A percentile compares a stretch with the other conserved stretches of the same genome.
These are phyloP conservation scores for Drosophila athabasca DNA, from an alignment of 1,140 invertebrate species.

Conservation along the genomic window DNA sequence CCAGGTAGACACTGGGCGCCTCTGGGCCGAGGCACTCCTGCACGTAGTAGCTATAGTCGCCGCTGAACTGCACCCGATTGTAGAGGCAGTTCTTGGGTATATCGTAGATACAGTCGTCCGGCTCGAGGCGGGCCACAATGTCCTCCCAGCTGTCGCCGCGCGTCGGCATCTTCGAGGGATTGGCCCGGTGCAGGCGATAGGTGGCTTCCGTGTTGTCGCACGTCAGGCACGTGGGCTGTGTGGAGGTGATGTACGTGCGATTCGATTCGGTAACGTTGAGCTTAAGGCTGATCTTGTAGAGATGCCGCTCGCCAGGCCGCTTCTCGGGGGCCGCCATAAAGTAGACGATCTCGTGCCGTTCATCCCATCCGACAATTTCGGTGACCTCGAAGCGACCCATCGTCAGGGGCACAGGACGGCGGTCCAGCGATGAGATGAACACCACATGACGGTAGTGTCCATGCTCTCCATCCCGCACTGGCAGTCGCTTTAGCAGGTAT, in stretches of 20 bases:
- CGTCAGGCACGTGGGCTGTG: constrained; percentile 77
- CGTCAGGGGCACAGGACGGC: constrained; percentile 85
- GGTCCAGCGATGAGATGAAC: constrained; percentile 83
- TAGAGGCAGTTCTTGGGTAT: constrained; percentile 86
- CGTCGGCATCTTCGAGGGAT: constrained; percentile 35
- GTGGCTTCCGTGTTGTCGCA: constrained; percentile 79
- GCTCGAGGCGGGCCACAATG: constrained; percentile 62
- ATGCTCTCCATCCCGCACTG: constrained; percentile 86
- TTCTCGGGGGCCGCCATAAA: constrained; percentile 89
- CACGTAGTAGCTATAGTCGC: constrained; percentile 86
- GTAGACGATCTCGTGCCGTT: constrained; percentile 86
- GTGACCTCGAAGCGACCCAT: constrained; percentile 88
- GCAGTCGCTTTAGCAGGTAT: constrained; percentile 85
- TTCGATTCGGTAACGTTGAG: constrained; percentile 80
- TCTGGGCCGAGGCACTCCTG: constrained; percentile 90
- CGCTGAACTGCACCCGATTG: constrained; percentile 87
- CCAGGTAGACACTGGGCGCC: constrained; percentile 87
- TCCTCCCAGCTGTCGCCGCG: constrained; percentile 68
- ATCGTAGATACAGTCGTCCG: constrained; percentile 73
- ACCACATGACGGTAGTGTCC: constrained; percentile 84
- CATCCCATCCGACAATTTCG: constrained; percentile 88
- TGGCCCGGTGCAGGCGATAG: constrained; percentile 60
- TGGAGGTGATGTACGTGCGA: constrained; percentile 79
- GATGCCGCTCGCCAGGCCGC: constrained; percentile 88
- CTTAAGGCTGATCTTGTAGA: constrained; percentile 87